phyloP scores from a whole-genome alignment of 2,888 invertebrate species.

The Bruchidius siliquastri region DNA sequence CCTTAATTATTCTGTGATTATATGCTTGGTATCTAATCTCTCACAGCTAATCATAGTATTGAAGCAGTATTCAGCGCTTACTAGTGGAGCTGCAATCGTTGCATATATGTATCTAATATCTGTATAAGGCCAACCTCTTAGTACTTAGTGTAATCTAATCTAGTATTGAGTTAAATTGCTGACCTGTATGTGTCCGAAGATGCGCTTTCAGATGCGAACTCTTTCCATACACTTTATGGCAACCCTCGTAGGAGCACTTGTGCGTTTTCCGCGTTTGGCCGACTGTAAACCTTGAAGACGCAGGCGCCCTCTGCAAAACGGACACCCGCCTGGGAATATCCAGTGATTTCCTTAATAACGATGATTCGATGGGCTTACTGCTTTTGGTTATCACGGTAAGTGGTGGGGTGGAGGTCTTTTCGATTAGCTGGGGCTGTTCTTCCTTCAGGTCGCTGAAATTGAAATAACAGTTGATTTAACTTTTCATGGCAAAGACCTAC shows the following conservation, averaged over 20 bases:
- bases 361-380: conserved; percentile 6
- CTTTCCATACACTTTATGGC: conserved; percentile 61
- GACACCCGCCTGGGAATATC: neutral
- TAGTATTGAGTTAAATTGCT: too few species aligned
- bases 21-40: too few species aligned
- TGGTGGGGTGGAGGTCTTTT: neutral
- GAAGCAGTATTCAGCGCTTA: too few species aligned
- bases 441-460: neutral
- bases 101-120: too few species aligned
- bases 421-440: neutral
- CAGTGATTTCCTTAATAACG: conserved; percentile 18
- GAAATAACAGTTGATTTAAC: neutral
- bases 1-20: too few species aligned
- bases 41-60: too few species aligned
- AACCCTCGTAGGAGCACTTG: conserved; percentile 56
- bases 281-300: conserved; percentile 26
- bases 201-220: conserved; percentile 64
- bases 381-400: neutral
- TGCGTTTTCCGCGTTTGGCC: conserved; percentile 51
- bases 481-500: too few species aligned
- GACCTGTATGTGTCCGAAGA: conserved; percentile 62
- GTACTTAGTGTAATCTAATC: too few species aligned
- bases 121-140: too few species aligned
- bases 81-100: too few species aligned
- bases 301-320: conserved; percentile 28